Evolutionary conservation across 2,797 vertebrate species (phyloP), one percentile per base, ranked within the genome.

Genomic region (Sparidentex hasta): DNA sequence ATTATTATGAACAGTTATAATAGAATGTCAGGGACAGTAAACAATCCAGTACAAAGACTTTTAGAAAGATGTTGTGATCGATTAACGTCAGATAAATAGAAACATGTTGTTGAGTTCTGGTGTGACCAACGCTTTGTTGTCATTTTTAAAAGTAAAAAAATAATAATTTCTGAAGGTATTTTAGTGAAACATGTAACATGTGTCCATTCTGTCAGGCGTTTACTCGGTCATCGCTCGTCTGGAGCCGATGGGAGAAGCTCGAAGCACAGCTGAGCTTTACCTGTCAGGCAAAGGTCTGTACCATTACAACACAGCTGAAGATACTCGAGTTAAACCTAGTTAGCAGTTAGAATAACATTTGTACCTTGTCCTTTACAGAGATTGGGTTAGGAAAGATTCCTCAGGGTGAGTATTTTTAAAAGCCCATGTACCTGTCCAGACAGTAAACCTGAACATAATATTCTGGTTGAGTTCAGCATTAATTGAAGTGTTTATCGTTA

Each of bases 191-290:
- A 38, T 29, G 4, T 25, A 67, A 29, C 1, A 21, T 74, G 65
- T 87, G 67, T 70, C 80, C 77, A 58, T 76, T 80, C 78, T 68
- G 76, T 61, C 90, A 99, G 98, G 97, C 81, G 96, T 97, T 56
- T 98, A 98, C 89, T 98, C 97, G 0, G 97, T 97, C 80, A 97
- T 98, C 79, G 97, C 97, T 85, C 93, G 96, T 14, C 94, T 97
- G 88, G 97, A 98, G 78, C 96, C 97, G 12, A 94, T 95, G 91
- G 97, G 97, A 83, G 98, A 99, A 94, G 96, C 97, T 70, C 96
- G 96, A 88, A 97, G 97, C 91, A 96, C 97, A 20, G 97, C 98
- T 62, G 97, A 99, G 81, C 95, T 99, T 80, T 97, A 97, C 88
- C 92, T 98, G 11, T 96, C 97, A 51, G 96, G 95, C 33, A 97